Percentiles rank a stretch among this genome's conserved stretches.
These are phyloP conservation scores for Diplodus puntazzo DNA, from an alignment of 2,797 vertebrate species.

Conservation along the genomic window DNA sequence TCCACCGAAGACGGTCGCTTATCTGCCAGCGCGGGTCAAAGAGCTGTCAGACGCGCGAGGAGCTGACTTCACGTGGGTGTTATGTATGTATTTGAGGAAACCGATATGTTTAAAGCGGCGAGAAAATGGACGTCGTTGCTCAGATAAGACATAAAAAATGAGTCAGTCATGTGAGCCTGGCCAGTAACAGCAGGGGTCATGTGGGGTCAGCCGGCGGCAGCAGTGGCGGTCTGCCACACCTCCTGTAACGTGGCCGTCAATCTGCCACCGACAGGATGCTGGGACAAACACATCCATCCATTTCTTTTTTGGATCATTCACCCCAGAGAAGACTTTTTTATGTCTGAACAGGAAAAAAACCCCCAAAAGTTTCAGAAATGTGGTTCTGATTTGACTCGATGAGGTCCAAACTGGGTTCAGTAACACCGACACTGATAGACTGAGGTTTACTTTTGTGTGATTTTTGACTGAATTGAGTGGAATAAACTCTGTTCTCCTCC, in stretches of 20 bases:
- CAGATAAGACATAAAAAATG: conserved; percentile 78
- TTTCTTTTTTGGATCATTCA: not conserved
- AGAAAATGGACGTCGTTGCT: conserved; percentile 45
- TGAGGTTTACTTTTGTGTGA: conserved; percentile 2
- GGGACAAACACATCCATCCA: not conserved
- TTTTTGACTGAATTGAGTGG: not conserved
- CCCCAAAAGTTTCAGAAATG: not conserved
- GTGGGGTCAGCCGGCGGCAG: conserved; percentile 67
- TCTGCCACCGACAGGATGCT: conserved; percentile 53
- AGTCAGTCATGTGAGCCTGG: conserved; percentile 69
- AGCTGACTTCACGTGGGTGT: conserved; percentile 12
- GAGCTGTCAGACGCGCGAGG: conserved; percentile 43
- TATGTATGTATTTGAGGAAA: conserved; percentile 30
- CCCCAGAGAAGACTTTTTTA: not conserved
- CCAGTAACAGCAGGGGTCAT: conserved; percentile 65
- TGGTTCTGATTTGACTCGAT: not conserved
- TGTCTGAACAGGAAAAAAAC: not conserved
- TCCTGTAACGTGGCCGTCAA: conserved; percentile 61
- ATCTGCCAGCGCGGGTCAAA: conserved; percentile 38
- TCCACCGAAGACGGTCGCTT: conserved; percentile 22
- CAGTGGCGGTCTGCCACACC: conserved; percentile 56
- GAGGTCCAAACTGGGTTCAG: not conserved
- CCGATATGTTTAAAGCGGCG: conserved; percentile 25
- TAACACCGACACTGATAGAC: not conserved
- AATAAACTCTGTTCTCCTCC: conserved; percentile 14